phyloP scores from a whole-genome alignment of 2,113 vertebrate species.

The Epinephelus moara region DNA sequence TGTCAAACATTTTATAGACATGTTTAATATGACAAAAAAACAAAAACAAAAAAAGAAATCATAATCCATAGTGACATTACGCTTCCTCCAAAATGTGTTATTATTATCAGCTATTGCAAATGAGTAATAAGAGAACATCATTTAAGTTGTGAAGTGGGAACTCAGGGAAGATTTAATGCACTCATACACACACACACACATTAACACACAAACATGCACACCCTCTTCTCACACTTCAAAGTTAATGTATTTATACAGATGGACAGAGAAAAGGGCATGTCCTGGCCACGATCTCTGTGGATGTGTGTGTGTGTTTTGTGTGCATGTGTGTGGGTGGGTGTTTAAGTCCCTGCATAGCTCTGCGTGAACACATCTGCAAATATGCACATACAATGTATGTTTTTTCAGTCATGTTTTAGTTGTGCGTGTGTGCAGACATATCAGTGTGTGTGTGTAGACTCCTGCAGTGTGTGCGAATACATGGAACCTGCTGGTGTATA shows the following conservation, averaged over 20 bases:
- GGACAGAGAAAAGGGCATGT: conserved; percentile 31
- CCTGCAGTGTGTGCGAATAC: neutral
- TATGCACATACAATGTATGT: too few species aligned
- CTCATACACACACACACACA: neutral
- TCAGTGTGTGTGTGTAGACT: neutral
- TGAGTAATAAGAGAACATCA: neutral
- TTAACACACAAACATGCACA: neutral
- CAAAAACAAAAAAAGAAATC: too few species aligned
- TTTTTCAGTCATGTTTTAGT: neutral
- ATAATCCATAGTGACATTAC: neutral
- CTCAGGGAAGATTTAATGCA: neutral
- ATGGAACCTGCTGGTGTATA: neutral
- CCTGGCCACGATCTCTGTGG: neutral
- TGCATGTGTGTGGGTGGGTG: conserved; percentile 5
- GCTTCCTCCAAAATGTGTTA: neutral
- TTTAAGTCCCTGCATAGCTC: conserved; percentile 20
- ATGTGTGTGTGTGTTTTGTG: neutral
- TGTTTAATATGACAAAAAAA: neutral
- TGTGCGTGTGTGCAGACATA: neutral
- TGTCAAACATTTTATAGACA: neutral
- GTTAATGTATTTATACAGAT: conserved; percentile 57
- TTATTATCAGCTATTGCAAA: neutral
- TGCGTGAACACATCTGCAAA: neutral
- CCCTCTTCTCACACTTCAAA: conserved; percentile 11
- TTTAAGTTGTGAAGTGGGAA: neutral